Conservation (phyloP, 2,113 vertebrate species). For the Oncorhynchus kisutch region DNA sequence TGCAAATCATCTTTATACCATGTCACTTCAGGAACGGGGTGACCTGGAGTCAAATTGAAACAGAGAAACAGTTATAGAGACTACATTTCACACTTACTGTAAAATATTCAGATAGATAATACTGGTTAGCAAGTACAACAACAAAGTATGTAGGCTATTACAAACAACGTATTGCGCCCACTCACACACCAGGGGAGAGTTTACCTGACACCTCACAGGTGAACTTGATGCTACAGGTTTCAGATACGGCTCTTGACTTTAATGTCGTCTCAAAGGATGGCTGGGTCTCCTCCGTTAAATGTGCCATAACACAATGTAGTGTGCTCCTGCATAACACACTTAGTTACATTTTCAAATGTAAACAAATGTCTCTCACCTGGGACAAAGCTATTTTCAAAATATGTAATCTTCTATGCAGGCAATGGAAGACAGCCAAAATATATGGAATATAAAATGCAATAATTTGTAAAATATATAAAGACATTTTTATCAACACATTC, state of each 20-base stretch:
- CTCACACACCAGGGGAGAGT: not conserved
- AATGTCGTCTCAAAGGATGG: slow-evolving; percentile 90
- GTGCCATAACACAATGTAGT: slow-evolving; percentile 92
- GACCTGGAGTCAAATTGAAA: slow-evolving; percentile 68
- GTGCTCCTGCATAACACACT: slow-evolving; percentile 82
- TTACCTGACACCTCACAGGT: slow-evolving; percentile 93
- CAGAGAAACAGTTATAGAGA: not conserved
- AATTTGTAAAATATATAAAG: no score
- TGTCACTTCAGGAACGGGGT: slow-evolving; percentile 86
- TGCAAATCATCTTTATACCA: slow-evolving; percentile 97
- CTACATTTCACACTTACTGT: not conserved
- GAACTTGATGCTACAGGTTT: slow-evolving; percentile 89
- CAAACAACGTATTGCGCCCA: not conserved
- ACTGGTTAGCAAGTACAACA: slow-evolving; percentile 32
- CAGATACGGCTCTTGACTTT: slow-evolving; percentile 90
- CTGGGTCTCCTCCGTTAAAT: slow-evolving; percentile 93
- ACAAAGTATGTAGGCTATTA: no score
- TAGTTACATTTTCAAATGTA: not conserved
- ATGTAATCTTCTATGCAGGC: not conserved
- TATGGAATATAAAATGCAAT: no score
- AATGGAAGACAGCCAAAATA: no score
- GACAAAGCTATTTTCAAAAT: not conserved
- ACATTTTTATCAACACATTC: no score
- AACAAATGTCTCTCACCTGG: not conserved
- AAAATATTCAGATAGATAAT: not conserved